Conservation (phyloP, 2,888 invertebrate genomes). For the Lepidonotus clava region DNA sequence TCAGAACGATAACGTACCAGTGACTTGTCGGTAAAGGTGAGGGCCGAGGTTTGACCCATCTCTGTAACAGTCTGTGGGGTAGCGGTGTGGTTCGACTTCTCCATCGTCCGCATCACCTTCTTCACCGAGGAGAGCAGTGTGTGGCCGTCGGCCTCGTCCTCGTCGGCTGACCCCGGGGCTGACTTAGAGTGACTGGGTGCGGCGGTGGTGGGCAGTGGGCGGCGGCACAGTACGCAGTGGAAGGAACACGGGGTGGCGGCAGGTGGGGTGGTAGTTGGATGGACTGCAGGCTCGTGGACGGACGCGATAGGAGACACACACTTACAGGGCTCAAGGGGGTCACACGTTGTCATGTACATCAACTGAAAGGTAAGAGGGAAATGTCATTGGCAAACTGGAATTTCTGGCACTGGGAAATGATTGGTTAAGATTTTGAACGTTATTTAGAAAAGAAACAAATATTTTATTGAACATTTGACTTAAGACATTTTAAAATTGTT, state of each 20-base stretch:
- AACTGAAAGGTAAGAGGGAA: background rate
- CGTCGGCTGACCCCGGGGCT: background rate
- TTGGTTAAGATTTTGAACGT: too few species aligned
- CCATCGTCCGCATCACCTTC: constrained; percentile 8
- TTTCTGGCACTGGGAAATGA: too few species aligned
- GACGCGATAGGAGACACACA: background rate
- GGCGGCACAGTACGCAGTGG: background rate
- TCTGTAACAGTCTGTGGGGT: background rate
- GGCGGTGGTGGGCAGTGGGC: background rate
- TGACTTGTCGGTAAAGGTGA: background rate
- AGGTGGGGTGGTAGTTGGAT: background rate
- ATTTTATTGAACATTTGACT: too few species aligned
- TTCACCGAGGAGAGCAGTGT: background rate
- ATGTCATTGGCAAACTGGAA: background rate
- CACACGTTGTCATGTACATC: background rate
- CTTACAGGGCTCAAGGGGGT: background rate
- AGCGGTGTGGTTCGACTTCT: background rate
- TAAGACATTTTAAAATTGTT: too few species aligned
- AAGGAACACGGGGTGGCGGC: background rate
- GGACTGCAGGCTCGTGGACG: background rate
- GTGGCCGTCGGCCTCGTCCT: background rate
- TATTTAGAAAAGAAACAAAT: too few species aligned
- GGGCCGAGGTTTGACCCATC: background rate
- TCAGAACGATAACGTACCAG: background rate
- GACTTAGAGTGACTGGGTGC: background rate